Base-by-base conservation (phyloP, 2,797 vertebrate genomes). In the Selene dorsalis region DNA sequence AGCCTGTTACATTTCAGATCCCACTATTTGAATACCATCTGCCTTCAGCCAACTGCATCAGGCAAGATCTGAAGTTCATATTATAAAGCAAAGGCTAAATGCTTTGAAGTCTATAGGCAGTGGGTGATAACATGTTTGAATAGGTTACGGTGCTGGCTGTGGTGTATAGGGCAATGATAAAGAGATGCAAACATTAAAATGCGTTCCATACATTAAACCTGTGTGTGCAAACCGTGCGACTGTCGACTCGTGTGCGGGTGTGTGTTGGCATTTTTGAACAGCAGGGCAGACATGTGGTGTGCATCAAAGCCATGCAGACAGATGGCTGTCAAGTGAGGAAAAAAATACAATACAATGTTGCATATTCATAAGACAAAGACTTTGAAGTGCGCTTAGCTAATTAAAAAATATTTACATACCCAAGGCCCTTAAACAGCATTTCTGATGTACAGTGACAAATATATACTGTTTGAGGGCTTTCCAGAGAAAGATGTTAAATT, bases 311-410 rank as follows among this genome's bases (percentile, higher is more conserved):
- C 76, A 41, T 9, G 24, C 73, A 83, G 87, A 91, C 91, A 93
- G 87, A 92, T 91, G 90, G 91, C 85, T 91, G 93, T 89, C 89
- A 82, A 81, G 66, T 4, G 63, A 59, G 38, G 32, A 74, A 63
- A 86, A 81, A 75, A 83, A 60, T 48, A 89, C 83, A 90, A 91
- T 85, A 69, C 60, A 74, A 84, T 26, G 10, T 60, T 89, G 88
- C 86, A 95, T 95, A 95, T 95, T 94, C 88, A 95, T 94, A 78
- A 91, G 81, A 47, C 47, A 14, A 81, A 80, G 56, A 76, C 93
- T 95, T 95, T 95, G 93, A 95, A 93, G 93, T 94, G 71, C 9
- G 78, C 89, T 93, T 91, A 90, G 90, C 88, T 90, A 91, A 94
- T 94, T 87, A 79, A 88, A 84, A n/a, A 77, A 74, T 90, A 94